Percentiles rank a stretch among this genome's conserved stretches.
phyloP scores from a whole-genome alignment of 2,797 vertebrate genomes.

The Dallia pectoralis region DNA sequence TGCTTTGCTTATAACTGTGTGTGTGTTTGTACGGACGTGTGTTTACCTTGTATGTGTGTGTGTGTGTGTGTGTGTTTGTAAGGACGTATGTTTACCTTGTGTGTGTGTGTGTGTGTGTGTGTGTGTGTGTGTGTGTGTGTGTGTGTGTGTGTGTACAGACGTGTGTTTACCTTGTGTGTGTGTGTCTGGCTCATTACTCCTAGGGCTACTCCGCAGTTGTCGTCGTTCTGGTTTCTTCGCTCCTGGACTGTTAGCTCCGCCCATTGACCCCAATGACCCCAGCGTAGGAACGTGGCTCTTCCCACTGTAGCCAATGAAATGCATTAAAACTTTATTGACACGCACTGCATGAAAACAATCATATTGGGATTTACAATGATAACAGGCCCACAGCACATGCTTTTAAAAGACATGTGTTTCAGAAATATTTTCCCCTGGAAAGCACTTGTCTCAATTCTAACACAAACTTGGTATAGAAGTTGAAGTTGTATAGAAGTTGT shows the following conservation, averaged over 20 bases:
- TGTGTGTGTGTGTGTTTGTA: neutral
- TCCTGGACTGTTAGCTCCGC: conserved; percentile 74
- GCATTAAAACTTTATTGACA: conserved; percentile 3
- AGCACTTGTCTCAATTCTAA: neutral
- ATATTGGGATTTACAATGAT: neutral
- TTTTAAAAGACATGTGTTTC: neutral
- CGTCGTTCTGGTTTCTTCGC: conserved; percentile 86
- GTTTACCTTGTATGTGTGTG: too few species aligned
- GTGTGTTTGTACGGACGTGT: too few species aligned
- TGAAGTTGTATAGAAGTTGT: neutral
- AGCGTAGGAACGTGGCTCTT: conserved; percentile 64
- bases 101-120: conserved; percentile 3
- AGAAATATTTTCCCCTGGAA: neutral
- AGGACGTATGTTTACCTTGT: neutral
- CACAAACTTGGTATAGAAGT: too few species aligned
- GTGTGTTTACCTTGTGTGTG: conserved; percentile 78
- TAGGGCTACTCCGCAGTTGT: conserved; percentile 90
- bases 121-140: conserved; percentile 18
- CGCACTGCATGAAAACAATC: neutral
- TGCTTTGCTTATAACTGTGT: too few species aligned
- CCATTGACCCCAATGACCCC: conserved; percentile 67
- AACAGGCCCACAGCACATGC: neutral
- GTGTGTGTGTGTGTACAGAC: conserved; percentile 18
- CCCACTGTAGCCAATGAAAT: conserved; percentile 49
- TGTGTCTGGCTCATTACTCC: conserved; percentile 84